phyloP scores from a whole-genome alignment of 37 sponge, comb jelly and placozoan species.

The Hexactinellida sp. region DNA sequence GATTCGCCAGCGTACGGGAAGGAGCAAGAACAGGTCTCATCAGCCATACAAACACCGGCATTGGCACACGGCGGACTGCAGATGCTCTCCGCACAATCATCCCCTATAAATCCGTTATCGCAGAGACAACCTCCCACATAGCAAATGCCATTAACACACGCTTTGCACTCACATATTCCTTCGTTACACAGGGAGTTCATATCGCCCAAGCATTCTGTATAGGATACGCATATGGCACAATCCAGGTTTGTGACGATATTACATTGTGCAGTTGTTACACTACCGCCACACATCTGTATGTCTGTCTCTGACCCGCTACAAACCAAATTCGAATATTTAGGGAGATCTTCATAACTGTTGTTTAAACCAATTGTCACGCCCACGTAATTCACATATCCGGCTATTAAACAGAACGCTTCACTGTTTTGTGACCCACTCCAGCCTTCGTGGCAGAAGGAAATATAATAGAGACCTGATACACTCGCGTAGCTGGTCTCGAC shows the following conservation, averaged over 20 bases:
- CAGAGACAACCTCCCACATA: slow-evolving; percentile 7
- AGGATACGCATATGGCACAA: not conserved
- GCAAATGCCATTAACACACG: not conserved
- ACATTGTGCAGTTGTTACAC: not conserved
- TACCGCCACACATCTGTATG: not conserved
- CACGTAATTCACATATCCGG: not conserved
- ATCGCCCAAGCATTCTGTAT: not conserved
- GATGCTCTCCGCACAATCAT: not conserved
- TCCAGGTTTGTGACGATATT: not conserved
- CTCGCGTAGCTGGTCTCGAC: not conserved
- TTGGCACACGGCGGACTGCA: not conserved
- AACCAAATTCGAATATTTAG: not conserved
- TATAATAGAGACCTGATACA: not conserved
- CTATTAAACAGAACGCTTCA: not conserved
- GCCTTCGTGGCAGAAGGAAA: not conserved
- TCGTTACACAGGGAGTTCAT: not conserved
- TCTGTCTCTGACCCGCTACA: not conserved
- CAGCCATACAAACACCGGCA: not conserved
- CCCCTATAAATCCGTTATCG: not conserved
- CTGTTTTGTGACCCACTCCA: not conserved
- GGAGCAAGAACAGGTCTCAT: not conserved
- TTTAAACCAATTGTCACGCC: not conserved
- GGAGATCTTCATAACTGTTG: not conserved
- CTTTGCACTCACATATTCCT: not conserved
- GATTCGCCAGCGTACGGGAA: not conserved